phyloP scores from a whole-genome alignment of 2,113 vertebrate species.

The Serilophus lunatus region DNA sequence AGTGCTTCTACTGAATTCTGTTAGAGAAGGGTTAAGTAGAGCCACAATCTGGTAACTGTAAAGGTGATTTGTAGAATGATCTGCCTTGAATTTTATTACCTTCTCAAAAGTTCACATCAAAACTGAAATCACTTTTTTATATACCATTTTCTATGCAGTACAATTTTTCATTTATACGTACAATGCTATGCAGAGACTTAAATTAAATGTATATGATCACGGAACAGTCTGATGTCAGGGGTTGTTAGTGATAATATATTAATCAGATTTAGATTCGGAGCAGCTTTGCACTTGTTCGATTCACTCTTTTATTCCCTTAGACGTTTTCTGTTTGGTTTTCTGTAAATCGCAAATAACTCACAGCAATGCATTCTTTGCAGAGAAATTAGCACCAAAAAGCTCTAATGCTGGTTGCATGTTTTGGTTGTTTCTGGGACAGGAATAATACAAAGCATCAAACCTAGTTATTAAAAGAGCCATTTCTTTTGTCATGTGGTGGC shows the following conservation, averaged over 20 bases:
- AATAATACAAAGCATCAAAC: not conserved
- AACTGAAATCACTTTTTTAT: not conserved
- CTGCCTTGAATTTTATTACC: not conserved
- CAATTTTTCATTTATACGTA: not conserved
- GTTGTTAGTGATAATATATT: not conserved
- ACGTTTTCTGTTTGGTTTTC: not conserved
- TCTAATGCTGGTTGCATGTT: not conserved
- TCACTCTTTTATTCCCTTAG: not conserved
- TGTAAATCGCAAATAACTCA: not conserved
- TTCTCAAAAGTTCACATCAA: not conserved
- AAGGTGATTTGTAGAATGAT: slow-evolving; percentile 19
- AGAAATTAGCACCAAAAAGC: not conserved
- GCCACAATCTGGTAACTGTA: not conserved
- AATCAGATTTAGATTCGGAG: not conserved
- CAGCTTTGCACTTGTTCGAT: not conserved
- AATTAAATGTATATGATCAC: not conserved
- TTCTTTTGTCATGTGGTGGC: not conserved
- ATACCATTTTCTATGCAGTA: not conserved
- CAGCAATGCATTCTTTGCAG: not conserved
- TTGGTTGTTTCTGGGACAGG: not conserved
- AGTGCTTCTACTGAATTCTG: not conserved
- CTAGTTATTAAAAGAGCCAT: not conserved
- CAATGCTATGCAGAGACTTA: not conserved
- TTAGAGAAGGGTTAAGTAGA: slow-evolving; percentile 4
- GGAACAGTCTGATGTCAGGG: not conserved